Percentiles rank a stretch among this genome's conserved stretches.
phyloP scores from a whole-genome alignment of 2,797 vertebrate genomes.

The Silurus lanzhouensis region DNA sequence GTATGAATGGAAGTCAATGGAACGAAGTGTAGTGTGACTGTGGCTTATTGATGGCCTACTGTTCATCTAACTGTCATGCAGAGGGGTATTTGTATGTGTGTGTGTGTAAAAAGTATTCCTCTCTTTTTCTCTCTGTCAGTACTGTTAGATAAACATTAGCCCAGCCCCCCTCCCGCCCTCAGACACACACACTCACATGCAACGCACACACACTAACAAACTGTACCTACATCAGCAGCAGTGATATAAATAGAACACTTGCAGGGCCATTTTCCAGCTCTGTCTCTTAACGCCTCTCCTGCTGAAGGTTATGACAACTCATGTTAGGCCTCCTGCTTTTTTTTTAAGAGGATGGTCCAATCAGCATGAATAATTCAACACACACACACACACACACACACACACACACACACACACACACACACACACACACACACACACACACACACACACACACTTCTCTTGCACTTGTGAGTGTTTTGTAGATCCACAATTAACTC shows the following conservation, averaged over 20 bases:
- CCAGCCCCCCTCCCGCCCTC: conserved; percentile 40
- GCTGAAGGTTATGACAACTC: conserved; percentile 74
- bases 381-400: conserved; percentile 40
- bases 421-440: conserved; percentile 30
- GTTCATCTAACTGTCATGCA: neutral
- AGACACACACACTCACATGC: conserved; percentile 37
- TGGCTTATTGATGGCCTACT: neutral
- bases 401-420: conserved; percentile 37
- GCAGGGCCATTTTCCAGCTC: conserved; percentile 54
- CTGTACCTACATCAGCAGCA: conserved; percentile 46
- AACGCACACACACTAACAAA: neutral
- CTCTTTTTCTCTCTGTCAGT: conserved; percentile 31
- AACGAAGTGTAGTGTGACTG: too few species aligned
- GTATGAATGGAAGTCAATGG: too few species aligned
- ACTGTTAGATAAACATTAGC: conserved; percentile 48
- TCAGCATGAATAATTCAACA: conserved; percentile 79
- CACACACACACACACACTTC: conserved; percentile 8
- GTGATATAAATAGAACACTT: conserved; percentile 50
- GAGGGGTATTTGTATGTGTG: too few species aligned
- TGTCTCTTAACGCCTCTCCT: conserved; percentile 66
- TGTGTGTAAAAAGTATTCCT: neutral
- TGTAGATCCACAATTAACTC: conserved; percentile 20
- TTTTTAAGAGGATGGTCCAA: conserved; percentile 82
- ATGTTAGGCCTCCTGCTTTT: conserved; percentile 78
- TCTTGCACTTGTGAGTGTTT: neutral